Evolutionary conservation across 1,140 invertebrate genomes (phyloP), one percentile per base, ranked within the genome.

Genomic region (Meloidogyne chitwoodi): DNA sequence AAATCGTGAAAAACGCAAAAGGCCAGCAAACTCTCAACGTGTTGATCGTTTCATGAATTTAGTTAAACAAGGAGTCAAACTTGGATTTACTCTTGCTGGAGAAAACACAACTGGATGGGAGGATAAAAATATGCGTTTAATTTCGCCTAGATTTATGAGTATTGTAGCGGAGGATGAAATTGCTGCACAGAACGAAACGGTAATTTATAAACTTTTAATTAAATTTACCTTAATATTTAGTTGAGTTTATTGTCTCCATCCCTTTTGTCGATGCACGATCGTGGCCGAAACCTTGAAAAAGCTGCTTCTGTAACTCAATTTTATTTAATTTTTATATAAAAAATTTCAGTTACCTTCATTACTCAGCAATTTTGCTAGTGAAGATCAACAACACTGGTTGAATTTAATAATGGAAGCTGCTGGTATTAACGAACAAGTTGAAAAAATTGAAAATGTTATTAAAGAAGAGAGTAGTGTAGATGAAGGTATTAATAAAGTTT

Each of bases 51-150:
- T 41, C n/a, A 34, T 31, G 6, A 31, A 67, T 34, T 34, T 41
- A 67, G 65, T 31, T 67, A 41, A 67, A 67, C 65, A 85, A 22
- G 85, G 80, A 8, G 75, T 86, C 5, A 84, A 83, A 69, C 63
- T 84, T 34, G 84, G 83, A 38, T 80, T 85, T 72, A 62, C 75
- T 24, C 8, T 86, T 14, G 77, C 80, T 48, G 84, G 85, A 24
- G 82, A 85, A 71, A 87, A 85, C 70, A 79, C 80, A 12, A 77
- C 84, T 10, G 77, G 80, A 38, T 85, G 85, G 44, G 83, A 85
- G 31, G 76, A 84, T n/a, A 85, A 85, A 69, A 86, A 82, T 6
- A 64, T 85, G 63, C 85, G 82, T 64, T n/a, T 85, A 29, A 77
- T 79, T 44, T 87, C 85, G 0, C 84, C 84, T 22, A 44, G 84